Evolutionary conservation across 2,797 vertebrate genomes (phyloP).

Genomic region (Mormyrus hasselquistii): DNA sequence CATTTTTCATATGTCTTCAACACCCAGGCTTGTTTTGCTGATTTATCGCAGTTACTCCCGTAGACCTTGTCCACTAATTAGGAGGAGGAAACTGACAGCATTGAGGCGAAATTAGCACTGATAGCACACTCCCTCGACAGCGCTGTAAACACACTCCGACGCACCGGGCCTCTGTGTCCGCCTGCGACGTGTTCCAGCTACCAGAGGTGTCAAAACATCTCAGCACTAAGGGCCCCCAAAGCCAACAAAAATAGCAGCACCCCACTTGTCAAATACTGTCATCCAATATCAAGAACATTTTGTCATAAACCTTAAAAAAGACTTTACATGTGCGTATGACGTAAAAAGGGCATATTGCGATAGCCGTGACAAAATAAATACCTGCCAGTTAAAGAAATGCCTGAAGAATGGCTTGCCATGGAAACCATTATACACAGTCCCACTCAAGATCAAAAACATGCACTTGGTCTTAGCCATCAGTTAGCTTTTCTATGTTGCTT

Average conservation of each 20-base stretch:
- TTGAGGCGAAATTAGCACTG: constrained; percentile 12
- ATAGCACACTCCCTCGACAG: constrained; percentile 12
- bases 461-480: neutral
- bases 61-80: constrained; percentile 24
- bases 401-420: neutral
- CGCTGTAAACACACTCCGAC: constrained; percentile 15
- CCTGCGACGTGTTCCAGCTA: neutral
- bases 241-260: constrained; percentile 34
- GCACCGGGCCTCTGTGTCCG: neutral
- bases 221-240: neutral
- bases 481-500: neutral
- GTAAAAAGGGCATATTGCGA: neutral
- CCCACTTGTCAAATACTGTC: constrained; percentile 30
- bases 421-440: neutral
- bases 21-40: neutral
- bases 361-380: constrained; percentile 15
- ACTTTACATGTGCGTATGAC: constrained; percentile 19
- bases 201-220: constrained; percentile 31
- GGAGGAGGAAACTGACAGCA: neutral
- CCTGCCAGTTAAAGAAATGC: constrained; percentile 10
- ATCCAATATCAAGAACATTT: constrained; percentile 21
- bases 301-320: constrained; percentile 28
- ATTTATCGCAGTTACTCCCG: neutral
- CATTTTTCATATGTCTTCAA: neutral
- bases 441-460: neutral